Percentiles rank a stretch among this genome's conserved stretches.
Conservation (phyloP, 2,113 vertebrate genomes). For the Poeciliopsis prolifica region DNA sequence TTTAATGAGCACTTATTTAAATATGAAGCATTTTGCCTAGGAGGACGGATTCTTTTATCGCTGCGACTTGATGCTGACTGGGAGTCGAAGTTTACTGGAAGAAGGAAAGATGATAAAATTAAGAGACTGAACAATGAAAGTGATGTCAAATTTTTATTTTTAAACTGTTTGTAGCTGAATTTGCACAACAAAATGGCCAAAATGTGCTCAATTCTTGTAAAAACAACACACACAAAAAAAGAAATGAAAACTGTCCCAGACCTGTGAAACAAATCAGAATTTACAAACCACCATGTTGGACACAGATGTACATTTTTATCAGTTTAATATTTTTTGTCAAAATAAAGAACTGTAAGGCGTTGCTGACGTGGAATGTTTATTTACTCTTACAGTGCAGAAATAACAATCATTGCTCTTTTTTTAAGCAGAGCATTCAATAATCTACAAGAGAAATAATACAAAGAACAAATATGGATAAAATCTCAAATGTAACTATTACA, state of each 20-base stretch:
- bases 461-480: neutral
- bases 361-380: neutral
- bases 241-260: neutral
- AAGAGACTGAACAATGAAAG: constrained; percentile 1
- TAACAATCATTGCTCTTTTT: too few species aligned
- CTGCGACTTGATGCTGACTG: neutral
- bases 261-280: neutral
- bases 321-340: neutral
- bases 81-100: neutral
- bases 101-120: neutral
- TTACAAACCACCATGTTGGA: neutral
- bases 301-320: neutral
- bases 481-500: neutral
- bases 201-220: neutral
- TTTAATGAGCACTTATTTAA: constrained; percentile 3
- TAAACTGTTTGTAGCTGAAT: neutral
- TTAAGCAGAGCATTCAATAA: too few species aligned
- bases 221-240: neutral
- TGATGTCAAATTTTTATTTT: neutral
- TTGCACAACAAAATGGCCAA: neutral
- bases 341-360: neutral
- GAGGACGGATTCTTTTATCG: neutral
- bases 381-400: neutral
- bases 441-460: neutral
- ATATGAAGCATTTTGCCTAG: neutral